These are phyloP conservation scores for Craterocephalus amniculus DNA, from an alignment of 2,797 vertebrate species.

Conservation along the genomic window DNA sequence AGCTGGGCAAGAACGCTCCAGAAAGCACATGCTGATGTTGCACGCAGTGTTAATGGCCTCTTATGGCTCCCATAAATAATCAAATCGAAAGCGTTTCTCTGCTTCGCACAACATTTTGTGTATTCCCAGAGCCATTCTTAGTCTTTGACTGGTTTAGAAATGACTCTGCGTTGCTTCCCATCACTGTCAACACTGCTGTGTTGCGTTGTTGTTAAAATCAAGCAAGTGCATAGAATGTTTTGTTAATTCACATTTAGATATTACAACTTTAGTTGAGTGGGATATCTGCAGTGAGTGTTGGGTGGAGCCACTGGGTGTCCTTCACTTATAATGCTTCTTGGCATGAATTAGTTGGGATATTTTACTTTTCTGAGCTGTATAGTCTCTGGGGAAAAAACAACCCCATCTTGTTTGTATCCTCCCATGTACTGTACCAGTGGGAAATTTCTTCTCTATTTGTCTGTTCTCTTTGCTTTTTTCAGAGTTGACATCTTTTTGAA, in stretches of 20 bases:
- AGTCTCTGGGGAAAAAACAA: slow-evolving; percentile 14
- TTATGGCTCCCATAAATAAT: slow-evolving; percentile 77
- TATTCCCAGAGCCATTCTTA: slow-evolving; percentile 42
- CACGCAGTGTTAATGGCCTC: slow-evolving; percentile 76
- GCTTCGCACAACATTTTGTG: slow-evolving; percentile 45
- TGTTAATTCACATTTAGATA: slow-evolving; percentile 22
- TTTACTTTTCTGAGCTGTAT: slow-evolving; percentile 17
- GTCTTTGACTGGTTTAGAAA: slow-evolving; percentile 60
- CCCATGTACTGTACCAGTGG: too few relatives aligned
- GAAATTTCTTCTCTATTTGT: slow-evolving; percentile 2
- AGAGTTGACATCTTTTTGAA: neutral
- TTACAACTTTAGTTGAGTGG: slow-evolving; percentile 48
- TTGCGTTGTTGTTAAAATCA: slow-evolving; percentile 19
- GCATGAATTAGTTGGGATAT: slow-evolving; percentile 31
- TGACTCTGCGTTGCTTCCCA: slow-evolving; percentile 27
- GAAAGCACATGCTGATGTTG: slow-evolving; percentile 80
- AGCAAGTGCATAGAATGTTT: slow-evolving; percentile 20
- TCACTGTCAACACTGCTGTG: slow-evolving; percentile 42
- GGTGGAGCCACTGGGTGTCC: slow-evolving; percentile 49
- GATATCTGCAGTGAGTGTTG: slow-evolving; percentile 45
- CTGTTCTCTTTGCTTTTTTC: neutral
- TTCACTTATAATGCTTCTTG: slow-evolving; percentile 53
- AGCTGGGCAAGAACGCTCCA: slow-evolving; percentile 74
- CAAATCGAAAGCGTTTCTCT: slow-evolving; percentile 68
- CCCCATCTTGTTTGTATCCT: neutral